Evolutionary conservation across 2,888 invertebrate genomes (phyloP).

Genomic region (Brachypterus glaber): DNA sequence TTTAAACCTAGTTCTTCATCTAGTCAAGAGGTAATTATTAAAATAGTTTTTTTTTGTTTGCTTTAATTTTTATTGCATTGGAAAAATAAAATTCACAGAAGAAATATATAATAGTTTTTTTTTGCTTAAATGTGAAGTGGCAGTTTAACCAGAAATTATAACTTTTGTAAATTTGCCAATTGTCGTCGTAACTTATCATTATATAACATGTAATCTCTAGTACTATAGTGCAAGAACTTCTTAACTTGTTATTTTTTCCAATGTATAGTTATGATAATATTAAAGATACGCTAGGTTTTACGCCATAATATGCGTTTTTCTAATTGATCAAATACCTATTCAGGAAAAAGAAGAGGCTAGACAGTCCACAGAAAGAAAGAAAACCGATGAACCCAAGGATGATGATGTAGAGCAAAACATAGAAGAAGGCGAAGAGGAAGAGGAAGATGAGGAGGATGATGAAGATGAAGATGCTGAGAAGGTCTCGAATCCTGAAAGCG

Average conservation of each 20-base stretch:
- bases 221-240: no score
- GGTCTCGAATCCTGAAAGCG: slow-evolving; percentile 31
- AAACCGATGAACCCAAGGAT: slow-evolving; percentile 59
- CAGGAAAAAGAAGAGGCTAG: slow-evolving; percentile 42
- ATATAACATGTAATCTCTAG: no score
- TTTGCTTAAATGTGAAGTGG: neutral
- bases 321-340: neutral
- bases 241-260: no score
- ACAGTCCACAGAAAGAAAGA: slow-evolving; percentile 52
- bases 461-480: slow-evolving; percentile 34
- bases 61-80: slow-evolving; percentile 7
- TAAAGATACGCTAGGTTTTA: neutral
- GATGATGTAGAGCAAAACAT: slow-evolving; percentile 48
- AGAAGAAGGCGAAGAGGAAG: slow-evolving; percentile 27
- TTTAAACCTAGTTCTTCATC: slow-evolving; percentile 47
- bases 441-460: slow-evolving; percentile 34
- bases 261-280: neutral
- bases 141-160: no score
- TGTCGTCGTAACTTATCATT: no score
- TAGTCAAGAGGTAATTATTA: slow-evolving; percentile 27
- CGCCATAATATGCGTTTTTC: neutral
- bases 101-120: neutral
- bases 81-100: slow-evolving; percentile 8
- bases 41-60: neutral
- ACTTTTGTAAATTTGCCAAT: no score